Evolutionary conservation across 1,140 invertebrate genomes (phyloP).

Genomic region (Solenopsis fugax): DNA sequence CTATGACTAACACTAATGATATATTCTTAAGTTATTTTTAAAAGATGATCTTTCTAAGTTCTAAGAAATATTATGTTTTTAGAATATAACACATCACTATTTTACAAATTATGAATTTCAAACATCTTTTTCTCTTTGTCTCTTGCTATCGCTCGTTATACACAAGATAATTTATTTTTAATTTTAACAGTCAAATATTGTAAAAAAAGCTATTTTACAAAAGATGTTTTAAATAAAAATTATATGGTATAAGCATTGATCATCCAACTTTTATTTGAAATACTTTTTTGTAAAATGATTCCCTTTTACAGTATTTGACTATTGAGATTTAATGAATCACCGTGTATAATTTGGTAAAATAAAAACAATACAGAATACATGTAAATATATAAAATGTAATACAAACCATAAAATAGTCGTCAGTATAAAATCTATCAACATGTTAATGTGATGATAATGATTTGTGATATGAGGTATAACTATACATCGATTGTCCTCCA

Average conservation of each 20-base stretch:
- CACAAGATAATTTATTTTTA: no score
- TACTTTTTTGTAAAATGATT: no score
- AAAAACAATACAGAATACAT: neutral
- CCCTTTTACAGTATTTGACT: no score
- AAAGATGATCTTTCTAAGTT: no score
- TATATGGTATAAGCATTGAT: no score
- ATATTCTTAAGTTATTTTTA: neutral
- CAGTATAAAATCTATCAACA: neutral
- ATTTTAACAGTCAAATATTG: no score
- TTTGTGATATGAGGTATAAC: neutral
- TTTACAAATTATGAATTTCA: no score
- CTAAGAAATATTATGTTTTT: neutral
- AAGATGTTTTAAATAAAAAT: no score
- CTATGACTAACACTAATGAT: no score
- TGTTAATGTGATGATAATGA: neutral
- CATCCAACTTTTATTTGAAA: no score
- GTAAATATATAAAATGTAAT: neutral
- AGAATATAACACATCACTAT: neutral
- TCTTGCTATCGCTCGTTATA: neutral
- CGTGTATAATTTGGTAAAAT: neutral
- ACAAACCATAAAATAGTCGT: constrained; percentile 4
- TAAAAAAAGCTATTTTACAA: no score
- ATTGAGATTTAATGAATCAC: neutral
- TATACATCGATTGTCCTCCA: neutral
- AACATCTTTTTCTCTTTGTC: no score